Evolutionary conservation across 2,797 vertebrate genomes (phyloP).

Genomic region (Coendou prehensilis): DNA sequence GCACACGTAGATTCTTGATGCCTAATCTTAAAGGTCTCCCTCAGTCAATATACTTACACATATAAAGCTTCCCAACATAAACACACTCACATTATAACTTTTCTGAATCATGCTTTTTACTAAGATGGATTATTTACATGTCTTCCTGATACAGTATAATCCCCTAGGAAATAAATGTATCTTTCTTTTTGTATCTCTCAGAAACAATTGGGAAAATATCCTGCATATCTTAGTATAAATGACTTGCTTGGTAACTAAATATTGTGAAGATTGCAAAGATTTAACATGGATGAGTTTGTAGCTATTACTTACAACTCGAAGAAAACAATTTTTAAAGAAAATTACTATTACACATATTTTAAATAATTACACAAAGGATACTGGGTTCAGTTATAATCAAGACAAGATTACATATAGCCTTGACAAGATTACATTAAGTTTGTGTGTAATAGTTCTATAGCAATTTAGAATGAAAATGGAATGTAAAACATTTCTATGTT

Average conservation of each 20-base stretch:
- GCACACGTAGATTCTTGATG: neutral
- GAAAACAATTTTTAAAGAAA: neutral
- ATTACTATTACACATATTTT: neutral
- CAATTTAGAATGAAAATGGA: neutral
- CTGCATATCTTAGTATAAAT: neutral
- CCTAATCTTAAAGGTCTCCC: neutral
- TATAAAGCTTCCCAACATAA: neutral
- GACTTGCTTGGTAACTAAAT: neutral
- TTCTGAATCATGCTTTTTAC: neutral
- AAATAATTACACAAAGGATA: neutral
- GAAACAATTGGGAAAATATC: neutral
- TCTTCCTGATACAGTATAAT: neutral
- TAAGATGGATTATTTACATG: neutral
- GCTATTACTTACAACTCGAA: neutral
- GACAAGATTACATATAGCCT: neutral
- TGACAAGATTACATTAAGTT: neutral
- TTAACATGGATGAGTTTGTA: neutral
- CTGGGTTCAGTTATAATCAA: neutral
- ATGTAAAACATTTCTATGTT: neutral
- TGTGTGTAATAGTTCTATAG: neutral
- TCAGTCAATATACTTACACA: neutral
- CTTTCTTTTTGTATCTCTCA: neutral
- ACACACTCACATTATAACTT: neutral
- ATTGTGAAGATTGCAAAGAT: neutral
- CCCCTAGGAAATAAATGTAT: neutral